Evolutionary conservation across 2,888 invertebrate species (phyloP), one percentile per base, ranked within the genome.

Genomic region (Brachynemurus nebulosus): DNA sequence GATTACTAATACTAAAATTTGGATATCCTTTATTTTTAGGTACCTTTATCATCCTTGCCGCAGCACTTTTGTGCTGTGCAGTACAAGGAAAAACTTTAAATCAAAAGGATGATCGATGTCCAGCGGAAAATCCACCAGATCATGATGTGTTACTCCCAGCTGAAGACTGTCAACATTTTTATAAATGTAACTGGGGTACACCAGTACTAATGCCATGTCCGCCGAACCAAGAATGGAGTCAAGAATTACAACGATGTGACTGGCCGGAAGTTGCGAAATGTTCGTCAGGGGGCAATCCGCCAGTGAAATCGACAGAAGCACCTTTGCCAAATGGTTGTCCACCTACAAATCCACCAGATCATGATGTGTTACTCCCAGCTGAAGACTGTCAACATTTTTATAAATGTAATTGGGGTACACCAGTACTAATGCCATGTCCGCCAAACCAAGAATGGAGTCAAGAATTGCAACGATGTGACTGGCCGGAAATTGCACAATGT

Each of bases 401-500:
- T 27, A 11, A 40, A 25, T 40, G 40, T 17, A 16, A 40, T 12
- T 8, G 18, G 2, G 27, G 27, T 2, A 9, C 4, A 12, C 27
- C 40, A 40, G 40, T 40, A 4, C 11, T 27, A 14, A 16, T 12
- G 6, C 16, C 23, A 2, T 40, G 40, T 40, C 40, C 40, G 16
- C 30, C 30, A 20, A 30, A 30, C 14, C 23, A 12, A 16, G 14
- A 30, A 3, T 40, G 40, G 40, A 25, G 19, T 14, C 20, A 25
- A n/a, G 40, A 25, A 30, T 4, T 40, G 4, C n/a, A 40, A 17
- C 17, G 30, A 3, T 40, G 40, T 40, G 40, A 40, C 2, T 40
- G 16, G 25, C 40, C 40, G 2, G 40, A 40, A 40, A 4, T 2
- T 25, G 40, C 30, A 6, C 11, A 40, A 11, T 40, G 40, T 14